Percentiles rank a stretch among this genome's conserved stretches.
Conservation (phyloP, 2,888 invertebrate species). For the Lasioglossum leucozonium region DNA sequence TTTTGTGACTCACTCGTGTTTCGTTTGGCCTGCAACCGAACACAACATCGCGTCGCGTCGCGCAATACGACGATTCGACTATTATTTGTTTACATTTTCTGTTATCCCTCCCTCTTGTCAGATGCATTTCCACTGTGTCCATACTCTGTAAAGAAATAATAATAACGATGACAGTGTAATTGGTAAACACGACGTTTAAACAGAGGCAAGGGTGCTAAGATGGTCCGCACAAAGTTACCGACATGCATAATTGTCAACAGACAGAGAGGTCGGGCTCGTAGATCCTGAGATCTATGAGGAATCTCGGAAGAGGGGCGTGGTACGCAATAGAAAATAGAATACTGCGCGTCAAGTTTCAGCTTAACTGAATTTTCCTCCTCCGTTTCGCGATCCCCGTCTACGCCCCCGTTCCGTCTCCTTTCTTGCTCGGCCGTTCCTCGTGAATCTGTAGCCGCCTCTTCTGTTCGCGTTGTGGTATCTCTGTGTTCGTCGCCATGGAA, state of each 20-base stretch:
- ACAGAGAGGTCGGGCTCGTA: background rate
- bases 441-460: background rate
- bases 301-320: constrained; percentile 59
- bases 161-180: background rate
- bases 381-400: constrained; percentile 27
- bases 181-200: background rate
- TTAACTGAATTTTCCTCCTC: background rate
- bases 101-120: background rate
- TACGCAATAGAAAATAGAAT: constrained; percentile 40
- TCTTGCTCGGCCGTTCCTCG: constrained; percentile 22
- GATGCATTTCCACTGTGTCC: background rate
- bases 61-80: background rate
- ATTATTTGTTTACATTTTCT: background rate
- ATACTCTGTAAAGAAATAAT: background rate
- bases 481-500: constrained; percentile 28
- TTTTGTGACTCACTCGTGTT: background rate
- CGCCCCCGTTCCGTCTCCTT: constrained; percentile 1
- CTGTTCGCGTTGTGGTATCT: background rate
- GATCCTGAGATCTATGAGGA: background rate
- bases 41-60: background rate
- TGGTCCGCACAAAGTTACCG: background rate
- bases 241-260: background rate
- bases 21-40: background rate
- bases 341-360: constrained; percentile 25
- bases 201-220: background rate